Evolutionary conservation across 2,113 vertebrate species (phyloP), one percentile per base, ranked within the genome.

Genomic region (Calidris pugnax): DNA sequence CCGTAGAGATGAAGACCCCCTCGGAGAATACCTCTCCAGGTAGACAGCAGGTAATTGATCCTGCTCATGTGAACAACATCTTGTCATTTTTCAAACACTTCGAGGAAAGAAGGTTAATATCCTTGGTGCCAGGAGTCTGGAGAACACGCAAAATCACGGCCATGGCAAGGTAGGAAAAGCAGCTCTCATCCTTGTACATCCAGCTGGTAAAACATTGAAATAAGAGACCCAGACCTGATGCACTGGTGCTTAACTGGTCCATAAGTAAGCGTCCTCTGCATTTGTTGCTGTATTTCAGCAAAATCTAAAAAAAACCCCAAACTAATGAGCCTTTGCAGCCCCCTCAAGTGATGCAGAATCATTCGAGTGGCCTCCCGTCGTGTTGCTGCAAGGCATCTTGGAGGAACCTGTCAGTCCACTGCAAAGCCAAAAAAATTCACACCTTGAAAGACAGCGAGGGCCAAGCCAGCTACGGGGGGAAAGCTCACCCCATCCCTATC

Each of bases 41-140:
- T 63, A 89, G 93, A 71, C 50, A 90, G 95, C 60, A 90, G 76
- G 93, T 90, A 94, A 93, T 56, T 88, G 93, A 97, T 96, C 93
- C 95, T 78, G 88, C 96, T 95, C 90, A 45, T 55, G 60, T 87
- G 83, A 93, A 87, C 77, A 85, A 41, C 87, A 93, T 56, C 90
- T 92, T 71, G 87, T 81, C 94, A 81, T 88, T 86, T 67, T 47
- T 93, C 96, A 90, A 90, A 84, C 79, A 64, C 68, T 68, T 4
- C 0, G 32, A 74, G 80, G 73, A 85, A 92, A 47, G 88, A 17
- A 87, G 88, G 85, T 95, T 93, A 90, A 45, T 68, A 62, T 55
- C 83, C 64, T 5, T 23, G 72, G 90, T 92, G 93, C 69, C 30
- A 35, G 76, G 69, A 75, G 85, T 9, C 84, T 66, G 75, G 67